Percentiles rank a stretch among this genome's conserved stretches.
These are phyloP conservation scores for Telmatochromis sp. DNA, from an alignment of 2,113 vertebrate species.

Conservation along the genomic window DNA sequence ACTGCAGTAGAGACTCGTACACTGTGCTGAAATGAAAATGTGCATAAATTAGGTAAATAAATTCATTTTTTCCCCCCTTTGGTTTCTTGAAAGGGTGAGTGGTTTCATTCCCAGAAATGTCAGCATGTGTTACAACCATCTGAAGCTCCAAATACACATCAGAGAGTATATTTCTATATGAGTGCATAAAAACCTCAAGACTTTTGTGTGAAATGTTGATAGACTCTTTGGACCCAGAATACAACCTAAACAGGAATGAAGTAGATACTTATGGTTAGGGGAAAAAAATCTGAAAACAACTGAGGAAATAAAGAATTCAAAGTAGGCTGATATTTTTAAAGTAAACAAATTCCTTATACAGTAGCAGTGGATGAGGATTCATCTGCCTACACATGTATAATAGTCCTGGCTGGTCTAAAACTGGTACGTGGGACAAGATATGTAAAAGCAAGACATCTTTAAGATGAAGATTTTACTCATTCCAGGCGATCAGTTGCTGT, in stretches of 20 bases:
- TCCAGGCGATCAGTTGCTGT: conserved; percentile 9
- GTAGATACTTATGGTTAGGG: not conserved
- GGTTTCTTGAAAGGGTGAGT: not conserved
- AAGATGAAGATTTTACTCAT: conserved; percentile 9
- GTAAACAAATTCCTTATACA: not conserved
- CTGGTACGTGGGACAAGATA: not conserved
- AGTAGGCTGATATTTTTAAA: not conserved
- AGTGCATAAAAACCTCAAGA: not conserved
- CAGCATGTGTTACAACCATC: not conserved
- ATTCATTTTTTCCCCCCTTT: rapidly evolving
- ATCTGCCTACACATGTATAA: not conserved
- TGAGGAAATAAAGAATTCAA: not conserved
- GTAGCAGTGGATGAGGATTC: not conserved
- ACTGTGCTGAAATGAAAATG: not conserved
- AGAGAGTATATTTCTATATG: not conserved
- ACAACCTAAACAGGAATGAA: not conserved
- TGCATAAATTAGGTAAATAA: not conserved
- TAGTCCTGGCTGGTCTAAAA: not conserved
- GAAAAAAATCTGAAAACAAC: rapidly evolving
- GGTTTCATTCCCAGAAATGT: not conserved
- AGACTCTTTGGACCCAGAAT: not conserved
- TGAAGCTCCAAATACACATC: not conserved
- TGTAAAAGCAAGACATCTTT: not conserved
- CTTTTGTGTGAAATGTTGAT: not conserved
- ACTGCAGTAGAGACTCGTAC: not conserved